Evolutionary conservation across 2,113 vertebrate species (phyloP).

Genomic region (Microcebus tavaratra): DNA sequence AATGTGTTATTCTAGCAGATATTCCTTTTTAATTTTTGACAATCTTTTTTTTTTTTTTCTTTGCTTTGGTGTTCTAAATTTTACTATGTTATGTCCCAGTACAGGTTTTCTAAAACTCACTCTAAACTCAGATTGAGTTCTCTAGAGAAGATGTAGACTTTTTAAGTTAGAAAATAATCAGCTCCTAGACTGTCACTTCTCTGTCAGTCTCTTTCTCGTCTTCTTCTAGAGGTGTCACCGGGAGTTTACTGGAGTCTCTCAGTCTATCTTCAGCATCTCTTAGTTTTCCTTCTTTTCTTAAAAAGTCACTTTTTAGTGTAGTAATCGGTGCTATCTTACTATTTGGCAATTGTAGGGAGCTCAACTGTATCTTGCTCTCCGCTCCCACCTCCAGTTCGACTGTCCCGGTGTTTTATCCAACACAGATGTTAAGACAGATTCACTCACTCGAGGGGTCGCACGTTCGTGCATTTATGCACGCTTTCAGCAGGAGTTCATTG

Average conservation of each 20-base stretch:
- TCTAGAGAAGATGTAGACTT: too few relatives aligned
- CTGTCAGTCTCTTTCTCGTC: background rate
- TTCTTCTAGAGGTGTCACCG: background rate
- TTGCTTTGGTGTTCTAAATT: background rate
- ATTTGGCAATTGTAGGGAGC: background rate
- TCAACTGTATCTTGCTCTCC: background rate
- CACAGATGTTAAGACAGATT: background rate
- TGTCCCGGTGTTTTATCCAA: background rate
- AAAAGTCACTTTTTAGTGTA: too few relatives aligned
- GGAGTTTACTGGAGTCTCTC: background rate
- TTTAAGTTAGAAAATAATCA: background rate
- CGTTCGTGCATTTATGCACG: accelerated
- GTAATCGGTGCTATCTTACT: background rate
- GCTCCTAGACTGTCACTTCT: background rate
- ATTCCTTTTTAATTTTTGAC: background rate
- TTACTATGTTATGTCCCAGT: background rate
- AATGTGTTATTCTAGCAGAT: background rate
- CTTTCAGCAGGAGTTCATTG: background rate
- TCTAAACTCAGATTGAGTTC: background rate
- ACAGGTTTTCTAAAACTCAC: accelerated
- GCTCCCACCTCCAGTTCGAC: too few relatives aligned
- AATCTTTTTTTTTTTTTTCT: background rate
- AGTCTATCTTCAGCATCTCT: accelerated
- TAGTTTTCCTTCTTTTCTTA: background rate
- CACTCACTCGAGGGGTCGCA: accelerated